A percentile compares a stretch with the other conserved stretches of the same genome.
Evolutionary conservation across 2,888 invertebrate genomes (phyloP).

Genomic region (Bhutanitis thaidina): DNA sequence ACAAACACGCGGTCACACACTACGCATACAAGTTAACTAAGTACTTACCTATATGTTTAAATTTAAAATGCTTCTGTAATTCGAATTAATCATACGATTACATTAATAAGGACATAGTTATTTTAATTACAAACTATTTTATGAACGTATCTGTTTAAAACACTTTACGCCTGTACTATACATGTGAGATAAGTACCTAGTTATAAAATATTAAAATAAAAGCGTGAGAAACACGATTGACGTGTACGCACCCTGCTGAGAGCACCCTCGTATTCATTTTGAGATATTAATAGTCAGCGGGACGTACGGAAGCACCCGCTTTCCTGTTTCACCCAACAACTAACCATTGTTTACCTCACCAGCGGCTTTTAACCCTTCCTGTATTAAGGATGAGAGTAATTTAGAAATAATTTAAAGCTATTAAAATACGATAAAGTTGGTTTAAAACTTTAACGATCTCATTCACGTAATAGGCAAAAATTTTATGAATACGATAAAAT

Average conservation of each 20-base stretch:
- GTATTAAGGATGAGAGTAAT: constrained; percentile 16
- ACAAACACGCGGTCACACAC: too few relatives aligned
- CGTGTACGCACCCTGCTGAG: constrained; percentile 5
- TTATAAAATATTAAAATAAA: constrained; percentile 15
- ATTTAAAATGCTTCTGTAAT: too few relatives aligned
- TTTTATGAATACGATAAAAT: not conserved
- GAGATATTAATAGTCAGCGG: constrained; percentile 49
- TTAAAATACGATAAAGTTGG: not conserved
- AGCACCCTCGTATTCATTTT: constrained; percentile 29
- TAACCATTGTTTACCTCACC: constrained; percentile 51
- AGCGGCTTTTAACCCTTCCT: constrained; percentile 46
- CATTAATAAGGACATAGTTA: too few relatives aligned
- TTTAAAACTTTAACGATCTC: not conserved
- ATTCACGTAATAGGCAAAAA: too few relatives aligned
- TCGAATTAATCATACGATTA: too few relatives aligned
- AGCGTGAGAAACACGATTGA: constrained; percentile 19
- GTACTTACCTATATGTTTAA: too few relatives aligned
- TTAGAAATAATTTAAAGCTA: not conserved
- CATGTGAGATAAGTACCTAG: too few relatives aligned
- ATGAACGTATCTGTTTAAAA: too few relatives aligned
- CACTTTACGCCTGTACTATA: not conserved
- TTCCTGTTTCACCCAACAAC: constrained; percentile 50
- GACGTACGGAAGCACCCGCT: constrained; percentile 49
- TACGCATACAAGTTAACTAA: too few relatives aligned
- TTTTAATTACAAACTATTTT: too few relatives aligned